These are phyloP conservation scores for Aselliscus stoliczkanus DNA, from an alignment of 2,797 vertebrate genomes.

Conservation along the genomic window DNA sequence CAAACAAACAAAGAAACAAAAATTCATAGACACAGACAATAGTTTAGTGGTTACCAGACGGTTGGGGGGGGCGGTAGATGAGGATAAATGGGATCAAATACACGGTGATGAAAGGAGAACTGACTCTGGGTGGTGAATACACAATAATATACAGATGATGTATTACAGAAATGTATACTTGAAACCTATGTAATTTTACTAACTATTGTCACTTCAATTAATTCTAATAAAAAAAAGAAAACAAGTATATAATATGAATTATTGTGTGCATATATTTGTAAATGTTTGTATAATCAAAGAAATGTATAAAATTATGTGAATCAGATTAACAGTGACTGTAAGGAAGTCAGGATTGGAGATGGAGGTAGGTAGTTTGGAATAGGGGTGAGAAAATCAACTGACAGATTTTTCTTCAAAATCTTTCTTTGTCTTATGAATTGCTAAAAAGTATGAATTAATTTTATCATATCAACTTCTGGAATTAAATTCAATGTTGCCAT, in stretches of 20 bases:
- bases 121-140: no score
- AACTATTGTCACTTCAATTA: no score
- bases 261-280: background rate
- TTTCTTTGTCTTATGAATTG: background rate
- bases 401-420: background rate
- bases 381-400: background rate
- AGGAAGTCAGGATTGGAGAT: background rate
- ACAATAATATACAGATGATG: no score
- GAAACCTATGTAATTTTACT: no score
- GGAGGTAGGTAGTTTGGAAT: background rate
- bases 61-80: no score
- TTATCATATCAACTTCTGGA: background rate
- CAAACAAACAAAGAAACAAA: no score
- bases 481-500: background rate
- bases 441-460: background rate
- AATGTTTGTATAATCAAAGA: background rate
- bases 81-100: no score
- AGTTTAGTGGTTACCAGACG: no score
- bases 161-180: no score
- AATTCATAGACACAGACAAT: no score
- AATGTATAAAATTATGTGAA: background rate
- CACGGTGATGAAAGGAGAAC: no score
- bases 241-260: background rate
- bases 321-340: background rate
- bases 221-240: background rate